A percentile compares a stretch with the other conserved stretches of the same genome.
phyloP scores from a whole-genome alignment of 2,888 invertebrate species.

The Thecophora atra region DNA sequence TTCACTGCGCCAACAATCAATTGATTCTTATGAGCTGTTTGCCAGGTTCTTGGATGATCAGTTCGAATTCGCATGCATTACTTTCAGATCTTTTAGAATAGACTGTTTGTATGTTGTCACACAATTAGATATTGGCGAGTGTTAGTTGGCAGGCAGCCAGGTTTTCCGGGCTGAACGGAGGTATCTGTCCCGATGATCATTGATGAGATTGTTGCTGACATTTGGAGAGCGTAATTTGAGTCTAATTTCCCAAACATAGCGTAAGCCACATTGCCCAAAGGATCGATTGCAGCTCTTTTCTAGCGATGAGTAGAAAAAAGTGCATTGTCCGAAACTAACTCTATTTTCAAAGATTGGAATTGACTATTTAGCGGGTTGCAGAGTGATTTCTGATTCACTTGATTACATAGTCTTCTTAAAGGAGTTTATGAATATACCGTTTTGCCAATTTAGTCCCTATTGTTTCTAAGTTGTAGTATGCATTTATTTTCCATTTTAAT shows the following conservation, averaged over 20 bases:
- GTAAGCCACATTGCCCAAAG: constrained; percentile 12
- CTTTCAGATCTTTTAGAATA: too few relatives aligned
- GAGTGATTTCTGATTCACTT: neutral
- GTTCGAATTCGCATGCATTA: too few relatives aligned
- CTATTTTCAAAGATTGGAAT: neutral
- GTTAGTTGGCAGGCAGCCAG: neutral
- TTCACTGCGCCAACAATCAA: neutral
- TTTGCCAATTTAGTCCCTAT: neutral
- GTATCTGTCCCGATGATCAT: neutral
- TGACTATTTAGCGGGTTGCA: neutral
- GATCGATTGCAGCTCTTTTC: neutral
- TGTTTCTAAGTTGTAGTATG: too few relatives aligned
- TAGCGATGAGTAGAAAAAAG: neutral
- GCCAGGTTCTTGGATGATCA: neutral
- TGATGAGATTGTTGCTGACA: too few relatives aligned
- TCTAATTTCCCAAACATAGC: constrained; percentile 22
- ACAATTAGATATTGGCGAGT: neutral
- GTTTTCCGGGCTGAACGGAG: neutral
- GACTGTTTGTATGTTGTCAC: neutral
- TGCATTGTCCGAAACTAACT: neutral
- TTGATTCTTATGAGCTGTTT: neutral
- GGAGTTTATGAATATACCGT: neutral
- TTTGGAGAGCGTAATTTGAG: constrained; percentile 21
- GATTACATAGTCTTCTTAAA: neutral
- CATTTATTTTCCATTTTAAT: too few relatives aligned